Evolutionary conservation across 2,888 invertebrate species (phyloP), one percentile per base, ranked within the genome.

Genomic region (Drosophila buzzatii): DNA sequence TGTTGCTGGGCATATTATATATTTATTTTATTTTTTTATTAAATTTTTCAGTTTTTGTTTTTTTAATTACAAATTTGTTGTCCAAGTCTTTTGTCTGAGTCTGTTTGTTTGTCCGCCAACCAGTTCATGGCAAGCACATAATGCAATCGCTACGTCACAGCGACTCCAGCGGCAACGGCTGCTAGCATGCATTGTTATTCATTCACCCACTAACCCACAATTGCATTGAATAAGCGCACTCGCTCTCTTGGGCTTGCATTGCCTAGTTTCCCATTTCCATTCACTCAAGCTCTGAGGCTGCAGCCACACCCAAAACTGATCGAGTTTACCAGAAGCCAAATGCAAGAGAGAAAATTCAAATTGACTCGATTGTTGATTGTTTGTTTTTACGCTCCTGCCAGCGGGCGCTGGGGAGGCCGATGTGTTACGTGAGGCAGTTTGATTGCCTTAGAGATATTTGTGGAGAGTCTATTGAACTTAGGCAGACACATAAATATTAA

Each of bases 171-270:
- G 37, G 23, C 37, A 35, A 20, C 37, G 10, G 20, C 20, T 44
- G 23, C 27, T 76, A 57, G 62, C 60, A 64, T 58, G 74, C 70
- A 86, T 83, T 86, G 86, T 75, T 75, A 85, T 82, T 61, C 90
- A 89, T 84, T 89, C 87, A 85, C 90, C 90, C 85, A 85, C 85
- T 85, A 85, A 85, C 85, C 90, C 90, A 87, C 85, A 87, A 87
- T 79, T 70, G 69, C 79, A 80, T 68, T 76, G 77, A 51, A 76
- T 79, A 78, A 70, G 52, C 44, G 9, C 52, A 31, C 37, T 56
- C 2, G 27, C 47, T 37, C 37, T 56, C 57, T 27, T n/a, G n/a
- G 57, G 58, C 65, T 76, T 51, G 69, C 69, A 41, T 64, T 45
- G 58, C 72, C 73, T 51, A 72, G 76, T 44, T 45, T 76, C 81